Evolutionary conservation across 2,113 vertebrate genomes (phyloP), one percentile per base, ranked within the genome.

Genomic region (Anarhynchus alexandrinus): DNA sequence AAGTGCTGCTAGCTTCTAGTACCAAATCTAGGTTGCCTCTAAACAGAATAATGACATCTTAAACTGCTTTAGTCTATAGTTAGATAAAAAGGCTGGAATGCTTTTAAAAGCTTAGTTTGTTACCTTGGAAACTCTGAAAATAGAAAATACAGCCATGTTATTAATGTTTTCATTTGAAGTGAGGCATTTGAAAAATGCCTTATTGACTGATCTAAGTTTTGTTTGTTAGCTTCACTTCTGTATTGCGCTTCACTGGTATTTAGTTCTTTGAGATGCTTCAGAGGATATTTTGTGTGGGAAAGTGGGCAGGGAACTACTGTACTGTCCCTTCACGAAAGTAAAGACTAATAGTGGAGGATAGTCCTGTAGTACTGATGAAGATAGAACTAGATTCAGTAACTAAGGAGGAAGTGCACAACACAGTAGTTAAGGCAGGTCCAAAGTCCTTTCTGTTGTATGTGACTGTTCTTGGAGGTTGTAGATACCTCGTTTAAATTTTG

Each of bases 121-220:
- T 96, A 82, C 89, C 86, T 86, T 94, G 96, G 93, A 94, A 95
- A 96, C 95, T n/a, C 40, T 80, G 79, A 80, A 95, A 91, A 91
- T 89, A 80, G 74, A 82, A 94, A 82, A 79, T 73, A 78, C 51
- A 82, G 62, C 71, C 14, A 18, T 76, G 54, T 85, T 94, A 91
- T 89, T 93, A 94, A 69, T 83, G 71, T 91, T 94, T 79, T 92
- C 11, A 47, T 84, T 92, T 65, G 58, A 70, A 81, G 54, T 21
- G 34, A 67, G 58, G 70, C 36, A 65, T 90, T 80, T 92, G 30
- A 67, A 55, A 81, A 69, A 74, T 80, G 57, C 25, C 10, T 87
- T 84, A 61, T 17, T 83, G 82, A 47, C 15, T 79, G 67, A 40
- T 8, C 4, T 26, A 26, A 55, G 70, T 61, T 76, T 32, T 59